These are phyloP conservation scores for Platypus cylindrus DNA, from an alignment of 2,888 invertebrate species.

Conservation along the genomic window DNA sequence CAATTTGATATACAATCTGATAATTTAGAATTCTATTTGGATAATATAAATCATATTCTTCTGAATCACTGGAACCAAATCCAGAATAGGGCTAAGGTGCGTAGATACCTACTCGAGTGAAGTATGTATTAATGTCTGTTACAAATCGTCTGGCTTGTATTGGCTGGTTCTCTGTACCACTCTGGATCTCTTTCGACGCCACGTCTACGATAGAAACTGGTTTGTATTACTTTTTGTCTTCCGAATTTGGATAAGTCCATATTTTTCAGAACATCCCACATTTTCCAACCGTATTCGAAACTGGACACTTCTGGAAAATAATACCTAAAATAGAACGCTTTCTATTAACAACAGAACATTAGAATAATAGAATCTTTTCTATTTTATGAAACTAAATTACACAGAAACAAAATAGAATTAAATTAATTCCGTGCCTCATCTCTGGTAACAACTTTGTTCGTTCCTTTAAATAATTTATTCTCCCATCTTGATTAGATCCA, in stretches of 20 bases:
- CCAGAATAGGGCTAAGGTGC: slow-evolving; percentile 1
- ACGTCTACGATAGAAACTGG: slow-evolving; percentile 45
- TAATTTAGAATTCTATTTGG: too few species aligned
- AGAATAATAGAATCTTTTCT: too few species aligned
- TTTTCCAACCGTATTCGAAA: slow-evolving; percentile 49
- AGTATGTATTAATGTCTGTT: slow-evolving; percentile 13
- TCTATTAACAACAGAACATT: too few species aligned
- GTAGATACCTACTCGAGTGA: not conserved
- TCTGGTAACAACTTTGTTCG: slow-evolving; percentile 41
- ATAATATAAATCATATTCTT: slow-evolving; percentile 6
- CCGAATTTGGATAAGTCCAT: slow-evolving; percentile 34
- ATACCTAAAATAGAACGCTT: too few species aligned
- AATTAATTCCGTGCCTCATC: too few species aligned
- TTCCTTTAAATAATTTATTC: slow-evolving; percentile 37
- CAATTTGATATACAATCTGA: not conserved
- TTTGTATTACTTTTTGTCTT: slow-evolving; percentile 39
- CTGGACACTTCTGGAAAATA: slow-evolving; percentile 39
- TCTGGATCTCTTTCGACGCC: slow-evolving; percentile 43
- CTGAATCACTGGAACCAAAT: slow-evolving; percentile 8
- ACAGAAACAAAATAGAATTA: too few species aligned
- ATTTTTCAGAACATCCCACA: slow-evolving; percentile 33
- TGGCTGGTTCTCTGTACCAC: slow-evolving; percentile 41
- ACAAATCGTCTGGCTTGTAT: slow-evolving; percentile 30
- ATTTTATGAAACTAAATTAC: too few species aligned
- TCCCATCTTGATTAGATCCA: slow-evolving; percentile 37